Percentiles rank a stretch among this genome's conserved stretches.
These are phyloP conservation scores for Drosophila simulans DNA, from an alignment of 1,140 invertebrate genomes.

Conservation along the genomic window DNA sequence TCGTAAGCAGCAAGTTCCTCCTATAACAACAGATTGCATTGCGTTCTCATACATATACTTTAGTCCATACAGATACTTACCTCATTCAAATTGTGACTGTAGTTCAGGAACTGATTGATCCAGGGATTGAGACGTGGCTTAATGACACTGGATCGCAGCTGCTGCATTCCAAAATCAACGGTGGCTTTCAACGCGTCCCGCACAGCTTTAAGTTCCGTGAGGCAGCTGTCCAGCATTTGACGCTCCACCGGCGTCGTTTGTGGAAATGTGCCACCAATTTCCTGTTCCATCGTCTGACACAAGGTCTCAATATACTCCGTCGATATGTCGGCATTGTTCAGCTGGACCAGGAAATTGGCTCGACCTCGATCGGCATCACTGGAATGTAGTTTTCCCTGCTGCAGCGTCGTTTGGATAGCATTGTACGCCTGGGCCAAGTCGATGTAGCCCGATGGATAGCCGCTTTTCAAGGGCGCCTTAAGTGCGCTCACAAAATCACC, in stretches of 20 bases:
- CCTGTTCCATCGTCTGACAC: slow-evolving; percentile 89
- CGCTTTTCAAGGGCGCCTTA: slow-evolving; percentile 90
- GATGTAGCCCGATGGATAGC: slow-evolving; percentile 94
- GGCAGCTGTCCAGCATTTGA: slow-evolving; percentile 91
- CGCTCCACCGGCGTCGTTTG: slow-evolving; percentile 88
- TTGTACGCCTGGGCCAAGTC: slow-evolving; percentile 92
- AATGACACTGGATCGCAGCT: slow-evolving; percentile 92
- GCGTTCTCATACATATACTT: slow-evolving; percentile 3
- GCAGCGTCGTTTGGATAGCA: slow-evolving; percentile 92
- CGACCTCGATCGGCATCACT: slow-evolving; percentile 91
- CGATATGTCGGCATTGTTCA: slow-evolving; percentile 97
- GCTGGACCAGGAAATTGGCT: slow-evolving; percentile 86
- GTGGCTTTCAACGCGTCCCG: slow-evolving; percentile 91
- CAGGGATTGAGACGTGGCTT: slow-evolving; percentile 95
- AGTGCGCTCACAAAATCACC: slow-evolving; percentile 93
- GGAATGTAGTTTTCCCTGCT: slow-evolving; percentile 92
- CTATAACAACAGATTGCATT: slow-evolving; percentile 82
- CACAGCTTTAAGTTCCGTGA: slow-evolving; percentile 87
- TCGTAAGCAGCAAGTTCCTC: slow-evolving; percentile 95
- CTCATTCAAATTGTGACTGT: slow-evolving; percentile 93
- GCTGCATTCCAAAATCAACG: slow-evolving; percentile 93
- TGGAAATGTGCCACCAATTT: slow-evolving; percentile 88
- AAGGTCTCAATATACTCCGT: slow-evolving; percentile 95
- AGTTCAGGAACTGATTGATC: slow-evolving; percentile 92
- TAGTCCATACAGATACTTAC: slow-evolving; percentile 83